Evolutionary conservation across 2,888 invertebrate species (phyloP), one percentile per base, ranked within the genome.

Genomic region (Pammene fasciana): DNA sequence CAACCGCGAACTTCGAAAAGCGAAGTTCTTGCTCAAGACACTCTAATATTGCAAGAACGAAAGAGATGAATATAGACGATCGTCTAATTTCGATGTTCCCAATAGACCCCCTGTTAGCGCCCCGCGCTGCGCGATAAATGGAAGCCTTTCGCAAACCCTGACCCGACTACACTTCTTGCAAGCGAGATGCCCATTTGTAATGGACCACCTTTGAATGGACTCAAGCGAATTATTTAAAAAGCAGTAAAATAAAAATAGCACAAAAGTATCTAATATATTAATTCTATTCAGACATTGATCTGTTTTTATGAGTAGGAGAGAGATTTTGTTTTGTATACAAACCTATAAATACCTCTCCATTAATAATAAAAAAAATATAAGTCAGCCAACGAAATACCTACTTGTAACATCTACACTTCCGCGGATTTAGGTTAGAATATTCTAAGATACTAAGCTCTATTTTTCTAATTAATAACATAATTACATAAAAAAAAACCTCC

Each of bases 91-190:
- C 3, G 16, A 48, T 48, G 16, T 16, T 48, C 48, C 11, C 11
- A 10, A 18, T 18, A 26, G 18, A 26, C 26, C 50, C 11, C 13
- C 84, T 89, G 86, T 87, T 86, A 85, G 85, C 83, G 78, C 85
- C 80, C 76, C 16, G 76, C 76, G 80, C 75, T 73, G 74, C 60
- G 57, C 74, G 81, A 90, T 88, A 88, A 90, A 90, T 90, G 89
- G 85, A 85, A 83, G 83, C 77, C 75, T 73, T 54, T 74, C 72
- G 73, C 83, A 84, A 85, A 80, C 87, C 82, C 76, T 86, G 85
- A 87, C 86, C 88, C 77, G 34, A 57, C 38, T 54, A 50, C 16
- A 45, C 34, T 60, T 59, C 41, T 55, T 16, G 70, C 65, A 54
- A 60, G n/a, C 55, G n/a, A 16, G n/a, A 34, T 43, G 43, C 50